These are phyloP conservation scores for Phyllostomus discolor DNA, from an alignment of 2,113 vertebrate species.

Conservation along the genomic window DNA sequence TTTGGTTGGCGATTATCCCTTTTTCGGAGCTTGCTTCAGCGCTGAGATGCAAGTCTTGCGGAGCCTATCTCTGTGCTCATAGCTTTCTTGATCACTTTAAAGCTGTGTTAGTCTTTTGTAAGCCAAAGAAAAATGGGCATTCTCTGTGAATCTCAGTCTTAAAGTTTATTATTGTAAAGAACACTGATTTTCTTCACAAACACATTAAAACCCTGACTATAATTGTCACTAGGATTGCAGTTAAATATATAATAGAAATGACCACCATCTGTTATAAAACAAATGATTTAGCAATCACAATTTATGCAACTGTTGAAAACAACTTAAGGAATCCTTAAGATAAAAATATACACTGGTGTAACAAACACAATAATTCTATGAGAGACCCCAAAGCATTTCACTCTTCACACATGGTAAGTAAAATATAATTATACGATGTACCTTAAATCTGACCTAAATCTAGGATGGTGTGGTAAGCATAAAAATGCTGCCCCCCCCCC, in stretches of 20 bases:
- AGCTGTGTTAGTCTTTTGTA: conserved; percentile 10
- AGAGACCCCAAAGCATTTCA: not conserved
- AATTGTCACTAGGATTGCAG: not conserved
- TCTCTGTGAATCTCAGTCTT: not conserved
- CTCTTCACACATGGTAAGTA: not conserved
- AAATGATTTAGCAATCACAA: not conserved
- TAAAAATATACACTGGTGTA: not conserved
- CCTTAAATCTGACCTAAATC: not conserved
- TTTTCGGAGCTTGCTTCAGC: not conserved
- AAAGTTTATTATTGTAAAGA: not conserved
- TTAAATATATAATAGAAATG: not conserved
- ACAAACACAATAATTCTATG: not conserved
- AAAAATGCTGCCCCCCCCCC: not conserved
- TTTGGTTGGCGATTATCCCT: not conserved
- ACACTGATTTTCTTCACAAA: not conserved
- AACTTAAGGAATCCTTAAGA: not conserved
- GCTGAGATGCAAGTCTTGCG: not conserved
- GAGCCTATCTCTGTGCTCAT: not conserved
- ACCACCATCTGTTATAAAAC: not conserved
- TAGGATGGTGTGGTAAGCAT: not conserved
- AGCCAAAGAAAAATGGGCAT: not conserved
- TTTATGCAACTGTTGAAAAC: not conserved
- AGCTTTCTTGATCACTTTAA: not conserved
- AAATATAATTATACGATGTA: not conserved
- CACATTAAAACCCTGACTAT: not conserved